phyloP scores from a whole-genome alignment of 1,140 invertebrate genomes.

The Drosophila bocqueti region DNA sequence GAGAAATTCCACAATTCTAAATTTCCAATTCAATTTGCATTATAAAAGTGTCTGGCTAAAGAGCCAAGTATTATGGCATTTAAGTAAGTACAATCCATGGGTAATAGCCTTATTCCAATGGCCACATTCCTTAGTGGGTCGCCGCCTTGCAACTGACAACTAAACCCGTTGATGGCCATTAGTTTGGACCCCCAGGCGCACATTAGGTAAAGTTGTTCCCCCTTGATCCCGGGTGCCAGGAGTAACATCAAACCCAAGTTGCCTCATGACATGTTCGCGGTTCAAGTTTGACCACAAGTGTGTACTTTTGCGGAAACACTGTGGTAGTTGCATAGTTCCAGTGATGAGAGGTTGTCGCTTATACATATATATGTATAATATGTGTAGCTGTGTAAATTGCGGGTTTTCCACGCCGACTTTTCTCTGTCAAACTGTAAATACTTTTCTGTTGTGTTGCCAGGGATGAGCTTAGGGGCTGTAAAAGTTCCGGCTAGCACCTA shows the following conservation, averaged over 20 bases:
- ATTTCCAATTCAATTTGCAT: slow-evolving; percentile 36
- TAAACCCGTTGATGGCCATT: slow-evolving; percentile 36
- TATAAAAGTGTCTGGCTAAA: slow-evolving; percentile 9
- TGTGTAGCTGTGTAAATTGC: slow-evolving; percentile 30
- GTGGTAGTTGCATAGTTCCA: slow-evolving; percentile 6
- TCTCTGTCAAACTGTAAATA: slow-evolving; percentile 55
- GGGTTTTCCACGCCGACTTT: slow-evolving; percentile 63
- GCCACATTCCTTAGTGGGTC: slow-evolving; percentile 6
- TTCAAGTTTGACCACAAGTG: slow-evolving; percentile 16
- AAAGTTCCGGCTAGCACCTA: slow-evolving; percentile 39
- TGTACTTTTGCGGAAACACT: slow-evolving; percentile 58
- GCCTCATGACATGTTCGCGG: slow-evolving; percentile 24
- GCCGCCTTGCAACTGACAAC: slow-evolving; percentile 47
- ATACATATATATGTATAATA: no score
- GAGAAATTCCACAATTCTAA: slow-evolving; percentile 9
- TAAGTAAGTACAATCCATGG: slow-evolving; percentile 8
- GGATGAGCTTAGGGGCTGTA: slow-evolving; percentile 41
- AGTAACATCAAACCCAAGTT: slow-evolving; percentile 21
- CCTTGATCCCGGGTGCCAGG: background rate
- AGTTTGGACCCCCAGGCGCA: slow-evolving; percentile 22
- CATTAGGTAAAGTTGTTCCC: slow-evolving; percentile 23
- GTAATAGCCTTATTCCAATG: background rate
- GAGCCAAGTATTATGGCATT: slow-evolving; percentile 15
- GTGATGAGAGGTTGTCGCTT: slow-evolving; percentile 4
- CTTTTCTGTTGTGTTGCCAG: slow-evolving; percentile 65